These are phyloP conservation scores for Phrynocephalus vlangalii DNA, from an alignment of 2,797 vertebrate species.

Conservation along the genomic window DNA sequence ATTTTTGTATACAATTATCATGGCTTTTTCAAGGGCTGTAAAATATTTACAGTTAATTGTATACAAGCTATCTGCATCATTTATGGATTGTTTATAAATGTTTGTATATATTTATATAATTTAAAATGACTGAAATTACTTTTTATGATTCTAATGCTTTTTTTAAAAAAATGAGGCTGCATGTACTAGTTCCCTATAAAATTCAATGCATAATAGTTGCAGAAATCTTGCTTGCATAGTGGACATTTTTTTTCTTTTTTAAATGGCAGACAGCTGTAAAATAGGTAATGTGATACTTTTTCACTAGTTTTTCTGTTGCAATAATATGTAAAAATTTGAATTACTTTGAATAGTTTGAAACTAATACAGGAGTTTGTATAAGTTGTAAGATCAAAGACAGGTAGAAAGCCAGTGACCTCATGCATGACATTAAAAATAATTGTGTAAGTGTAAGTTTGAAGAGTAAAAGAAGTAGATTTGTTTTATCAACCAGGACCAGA, in stretches of 20 bases:
- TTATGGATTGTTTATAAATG: conserved; percentile 46
- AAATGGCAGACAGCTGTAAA: background rate
- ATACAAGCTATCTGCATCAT: conserved; percentile 65
- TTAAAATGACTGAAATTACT: conserved; percentile 46
- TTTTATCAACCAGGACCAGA: background rate
- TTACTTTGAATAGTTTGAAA: too few relatives aligned
- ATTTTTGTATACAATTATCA: conserved; percentile 54
- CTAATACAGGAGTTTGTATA: too few relatives aligned
- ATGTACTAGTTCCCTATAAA: background rate
- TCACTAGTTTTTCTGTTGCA: too few relatives aligned
- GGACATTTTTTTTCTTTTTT: background rate
- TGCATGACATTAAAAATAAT: too few relatives aligned
- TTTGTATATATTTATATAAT: conserved; percentile 43
- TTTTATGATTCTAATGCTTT: background rate
- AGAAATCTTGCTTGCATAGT: background rate
- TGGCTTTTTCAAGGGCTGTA: conserved; percentile 54
- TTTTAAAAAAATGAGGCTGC: background rate
- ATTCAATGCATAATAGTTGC: conserved; percentile 31
- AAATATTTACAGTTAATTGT: conserved; percentile 64
- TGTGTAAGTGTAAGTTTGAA: too few relatives aligned
- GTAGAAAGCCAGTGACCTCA: too few relatives aligned
- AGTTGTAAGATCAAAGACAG: too few relatives aligned
- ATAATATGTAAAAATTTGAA: too few relatives aligned
- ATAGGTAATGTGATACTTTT: background rate
- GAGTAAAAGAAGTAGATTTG: background rate